Evolutionary conservation across 1,140 invertebrate genomes (phyloP).

Genomic region (Choristoneura fumiferana): DNA sequence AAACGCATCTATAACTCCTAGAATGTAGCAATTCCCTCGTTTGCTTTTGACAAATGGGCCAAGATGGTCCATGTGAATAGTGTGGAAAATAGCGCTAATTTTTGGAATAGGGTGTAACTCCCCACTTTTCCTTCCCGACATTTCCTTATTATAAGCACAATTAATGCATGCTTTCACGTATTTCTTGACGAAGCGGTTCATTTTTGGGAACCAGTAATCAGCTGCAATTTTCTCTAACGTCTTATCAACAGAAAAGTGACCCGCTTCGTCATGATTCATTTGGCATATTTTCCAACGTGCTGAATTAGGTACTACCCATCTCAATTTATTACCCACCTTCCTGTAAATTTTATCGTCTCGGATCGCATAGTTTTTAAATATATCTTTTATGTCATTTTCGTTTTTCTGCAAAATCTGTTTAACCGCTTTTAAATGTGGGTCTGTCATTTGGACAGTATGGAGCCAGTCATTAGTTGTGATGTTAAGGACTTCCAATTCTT

Average conservation of each 20-base stretch:
- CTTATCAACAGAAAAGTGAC: slow-evolving; percentile 19
- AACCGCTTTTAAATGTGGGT: neutral
- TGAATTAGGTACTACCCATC: neutral
- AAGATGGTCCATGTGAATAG: slow-evolving; percentile 21
- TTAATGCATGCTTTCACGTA: slow-evolving; percentile 22
- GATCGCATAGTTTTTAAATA: slow-evolving; percentile 7
- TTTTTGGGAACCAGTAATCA: slow-evolving; percentile 26
- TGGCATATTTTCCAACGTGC: neutral
- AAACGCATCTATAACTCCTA: slow-evolving; percentile 51
- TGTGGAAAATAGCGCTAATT: slow-evolving; percentile 1
- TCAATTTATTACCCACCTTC: neutral
- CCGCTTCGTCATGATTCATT: slow-evolving; percentile 17
- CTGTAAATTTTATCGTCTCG: slow-evolving; percentile 12
- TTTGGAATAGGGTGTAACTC: slow-evolving; percentile 20
- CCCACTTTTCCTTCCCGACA: slow-evolving; percentile 15
- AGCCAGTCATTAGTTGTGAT: slow-evolving; percentile 15
- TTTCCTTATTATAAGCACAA: slow-evolving; percentile 22
- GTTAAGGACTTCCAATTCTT: slow-evolving; percentile 1
- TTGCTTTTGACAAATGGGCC: slow-evolving; percentile 28
- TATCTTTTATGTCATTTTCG: slow-evolving; percentile 10
- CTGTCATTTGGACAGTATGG: slow-evolving; percentile 13
- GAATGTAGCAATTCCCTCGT: slow-evolving; percentile 42
- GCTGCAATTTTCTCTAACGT: slow-evolving; percentile 15
- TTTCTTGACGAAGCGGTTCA: slow-evolving; percentile 20
- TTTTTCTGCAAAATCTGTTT: neutral